Evolutionary conservation across 2,888 invertebrate genomes (phyloP).

Genomic region (Eupithecia tripunctaria): DNA sequence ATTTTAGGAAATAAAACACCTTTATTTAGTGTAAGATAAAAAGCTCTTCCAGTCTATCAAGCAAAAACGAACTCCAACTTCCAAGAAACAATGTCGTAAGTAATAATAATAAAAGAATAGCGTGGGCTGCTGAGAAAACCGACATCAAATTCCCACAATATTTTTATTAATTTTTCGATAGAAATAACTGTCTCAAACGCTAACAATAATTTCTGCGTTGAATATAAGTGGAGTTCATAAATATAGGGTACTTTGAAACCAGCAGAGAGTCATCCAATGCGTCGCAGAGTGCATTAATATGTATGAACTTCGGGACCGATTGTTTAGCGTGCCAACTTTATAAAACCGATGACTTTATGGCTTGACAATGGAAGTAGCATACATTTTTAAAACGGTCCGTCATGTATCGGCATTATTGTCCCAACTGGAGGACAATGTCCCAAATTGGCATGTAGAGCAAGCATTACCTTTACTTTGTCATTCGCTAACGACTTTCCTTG

Average conservation of each 20-base stretch:
- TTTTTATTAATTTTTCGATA: slow-evolving; percentile 8
- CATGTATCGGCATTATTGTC: slow-evolving; percentile 28
- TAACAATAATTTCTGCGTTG: slow-evolving; percentile 45
- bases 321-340: slow-evolving; percentile 55
- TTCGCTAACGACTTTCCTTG: slow-evolving; percentile 19
- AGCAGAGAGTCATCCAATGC: slow-evolving; percentile 60
- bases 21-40: slow-evolving; percentile 23
- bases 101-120: background rate
- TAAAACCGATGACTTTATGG: slow-evolving; percentile 47
- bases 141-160: slow-evolving; percentile 36
- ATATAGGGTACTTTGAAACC: slow-evolving; percentile 53
- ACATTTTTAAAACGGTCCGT: slow-evolving; percentile 38
- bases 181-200: slow-evolving; percentile 10
- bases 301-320: slow-evolving; percentile 58
- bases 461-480: slow-evolving; percentile 21
- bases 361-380: slow-evolving; percentile 43
- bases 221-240: slow-evolving; percentile 53
- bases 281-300: slow-evolving; percentile 68
- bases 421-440: slow-evolving; percentile 11
- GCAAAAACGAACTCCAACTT: background rate
- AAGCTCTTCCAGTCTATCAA: slow-evolving; percentile 8
- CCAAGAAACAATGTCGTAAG: background rate
- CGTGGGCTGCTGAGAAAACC: background rate
- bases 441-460: slow-evolving; percentile 8
- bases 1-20: slow-evolving; percentile 16